Evolutionary conservation across 2,113 vertebrate species (phyloP).

Genomic region (Halichoeres trimaculatus): DNA sequence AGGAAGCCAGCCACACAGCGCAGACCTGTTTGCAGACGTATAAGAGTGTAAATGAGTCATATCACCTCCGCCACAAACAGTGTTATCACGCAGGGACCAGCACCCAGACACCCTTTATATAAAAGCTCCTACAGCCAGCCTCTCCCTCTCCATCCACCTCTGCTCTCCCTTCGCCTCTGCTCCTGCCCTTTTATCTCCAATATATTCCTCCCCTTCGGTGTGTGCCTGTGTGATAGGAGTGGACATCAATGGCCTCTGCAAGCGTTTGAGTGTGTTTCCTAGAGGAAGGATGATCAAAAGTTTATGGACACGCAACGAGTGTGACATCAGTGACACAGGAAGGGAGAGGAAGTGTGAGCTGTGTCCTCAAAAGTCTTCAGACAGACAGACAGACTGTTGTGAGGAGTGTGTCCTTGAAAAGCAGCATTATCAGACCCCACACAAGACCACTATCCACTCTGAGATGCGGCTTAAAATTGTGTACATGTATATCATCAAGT

Average conservation of each 20-base stretch:
- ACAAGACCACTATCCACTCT: no score
- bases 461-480: no score
- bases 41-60: conserved; percentile 35
- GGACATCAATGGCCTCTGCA: conserved; percentile 10
- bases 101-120: conserved; percentile 47
- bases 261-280: conserved; percentile 18
- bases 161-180: conserved; percentile 8
- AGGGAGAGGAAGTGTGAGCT: neutral
- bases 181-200: conserved; percentile 32
- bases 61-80: conserved; percentile 57
- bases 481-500: no score
- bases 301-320: neutral
- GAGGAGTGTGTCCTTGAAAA: neutral
- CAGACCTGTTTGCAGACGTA: conserved; percentile 36
- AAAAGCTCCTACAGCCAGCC: conserved; percentile 37
- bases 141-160: conserved; percentile 16
- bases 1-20: conserved; percentile 4
- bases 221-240: conserved; percentile 25
- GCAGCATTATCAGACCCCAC: no score
- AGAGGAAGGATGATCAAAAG: conserved; percentile 19
- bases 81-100: conserved; percentile 63
- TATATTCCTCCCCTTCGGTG: conserved; percentile 1
- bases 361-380: conserved; percentile 22
- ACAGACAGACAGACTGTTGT: neutral
- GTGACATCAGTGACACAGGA: conserved; percentile 10